These are phyloP conservation scores for Diplodus puntazzo DNA, from an alignment of 2,797 vertebrate genomes.

Conservation along the genomic window DNA sequence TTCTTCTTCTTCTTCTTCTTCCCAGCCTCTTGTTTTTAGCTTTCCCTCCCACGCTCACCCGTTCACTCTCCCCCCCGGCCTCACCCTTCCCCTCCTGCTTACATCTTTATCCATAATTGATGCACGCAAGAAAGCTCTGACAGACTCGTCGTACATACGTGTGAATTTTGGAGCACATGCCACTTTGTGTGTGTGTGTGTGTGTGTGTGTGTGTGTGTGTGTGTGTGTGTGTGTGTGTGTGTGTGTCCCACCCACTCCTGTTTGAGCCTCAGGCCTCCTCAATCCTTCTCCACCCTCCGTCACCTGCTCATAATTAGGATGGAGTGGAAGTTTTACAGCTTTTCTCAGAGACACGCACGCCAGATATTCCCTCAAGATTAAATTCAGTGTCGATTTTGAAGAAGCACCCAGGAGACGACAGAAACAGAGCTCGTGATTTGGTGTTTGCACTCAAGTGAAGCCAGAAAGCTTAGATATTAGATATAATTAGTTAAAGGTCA, in stretches of 20 bases:
- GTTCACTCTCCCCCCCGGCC: constrained; percentile 50
- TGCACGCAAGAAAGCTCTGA: constrained; percentile 65
- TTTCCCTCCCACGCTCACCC: constrained; percentile 64
- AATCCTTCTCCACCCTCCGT: constrained; percentile 17
- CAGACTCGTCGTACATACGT: constrained; percentile 59
- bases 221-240: constrained; percentile 14
- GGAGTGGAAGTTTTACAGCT: neutral
- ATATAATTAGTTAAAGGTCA: neutral
- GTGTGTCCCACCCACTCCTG: constrained; percentile 26
- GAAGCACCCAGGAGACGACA: neutral
- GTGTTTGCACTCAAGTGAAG: neutral
- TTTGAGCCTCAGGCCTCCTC: constrained; percentile 54
- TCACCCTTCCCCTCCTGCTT: constrained; percentile 64
- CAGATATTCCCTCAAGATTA: neutral
- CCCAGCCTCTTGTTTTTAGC: constrained; percentile 66
- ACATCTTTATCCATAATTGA: constrained; percentile 86
- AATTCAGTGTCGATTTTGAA: neutral
- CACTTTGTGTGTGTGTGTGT: constrained; percentile 30
- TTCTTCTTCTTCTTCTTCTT: constrained; percentile 19
- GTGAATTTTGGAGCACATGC: constrained; percentile 56
- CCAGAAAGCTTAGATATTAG: neutral
- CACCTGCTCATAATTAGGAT: constrained; percentile 28
- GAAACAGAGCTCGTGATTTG: neutral
- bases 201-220: constrained; percentile 28
- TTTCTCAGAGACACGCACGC: constrained; percentile 3